These are phyloP conservation scores for Phthorimaea operculella DNA, from an alignment of 1,140 invertebrate genomes.

Conservation along the genomic window DNA sequence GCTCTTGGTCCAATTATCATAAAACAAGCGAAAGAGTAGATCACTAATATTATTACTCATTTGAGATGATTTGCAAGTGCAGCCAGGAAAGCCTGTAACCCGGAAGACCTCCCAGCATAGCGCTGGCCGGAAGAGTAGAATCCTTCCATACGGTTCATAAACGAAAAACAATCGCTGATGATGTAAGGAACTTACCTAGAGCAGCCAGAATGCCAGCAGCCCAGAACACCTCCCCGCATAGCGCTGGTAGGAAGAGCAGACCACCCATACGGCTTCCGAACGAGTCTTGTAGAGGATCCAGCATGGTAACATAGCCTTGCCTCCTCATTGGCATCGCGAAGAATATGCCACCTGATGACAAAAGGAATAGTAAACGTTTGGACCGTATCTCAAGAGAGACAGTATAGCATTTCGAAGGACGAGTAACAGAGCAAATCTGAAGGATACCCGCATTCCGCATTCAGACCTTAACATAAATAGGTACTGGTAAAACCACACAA, in stretches of 20 bases:
- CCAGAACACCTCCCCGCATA: constrained; percentile 91
- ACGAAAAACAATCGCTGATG: constrained; percentile 88
- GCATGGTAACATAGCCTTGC: constrained; percentile 98
- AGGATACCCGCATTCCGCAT: too few relatives aligned
- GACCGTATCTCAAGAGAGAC: too few relatives aligned
- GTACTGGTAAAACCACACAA: too few relatives aligned
- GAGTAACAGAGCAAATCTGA: too few relatives aligned
- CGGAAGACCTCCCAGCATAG: constrained; percentile 97
- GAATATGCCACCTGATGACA: constrained; percentile 88
- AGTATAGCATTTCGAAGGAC: too few relatives aligned
- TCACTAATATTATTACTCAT: too few relatives aligned
- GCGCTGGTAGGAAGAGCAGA: constrained; percentile 93
- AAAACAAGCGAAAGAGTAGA: too few relatives aligned
- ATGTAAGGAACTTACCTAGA: constrained; percentile 72
- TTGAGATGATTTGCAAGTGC: too few relatives aligned
- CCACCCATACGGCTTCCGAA: constrained; percentile 98
- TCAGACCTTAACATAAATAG: too few relatives aligned
- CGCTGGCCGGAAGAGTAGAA: constrained; percentile 94
- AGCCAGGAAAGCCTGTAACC: constrained; percentile 94
- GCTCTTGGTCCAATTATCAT: too few relatives aligned
- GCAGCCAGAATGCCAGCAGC: constrained; percentile 83
- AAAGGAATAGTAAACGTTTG: too few relatives aligned
- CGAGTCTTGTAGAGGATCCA: constrained; percentile 96
- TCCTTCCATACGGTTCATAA: constrained; percentile 97
- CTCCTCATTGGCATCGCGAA: constrained; percentile 98